Percentiles rank a stretch among this genome's conserved stretches.
Evolutionary conservation across 2,113 vertebrate species (phyloP).

Genomic region (Hiodon tergisus): DNA sequence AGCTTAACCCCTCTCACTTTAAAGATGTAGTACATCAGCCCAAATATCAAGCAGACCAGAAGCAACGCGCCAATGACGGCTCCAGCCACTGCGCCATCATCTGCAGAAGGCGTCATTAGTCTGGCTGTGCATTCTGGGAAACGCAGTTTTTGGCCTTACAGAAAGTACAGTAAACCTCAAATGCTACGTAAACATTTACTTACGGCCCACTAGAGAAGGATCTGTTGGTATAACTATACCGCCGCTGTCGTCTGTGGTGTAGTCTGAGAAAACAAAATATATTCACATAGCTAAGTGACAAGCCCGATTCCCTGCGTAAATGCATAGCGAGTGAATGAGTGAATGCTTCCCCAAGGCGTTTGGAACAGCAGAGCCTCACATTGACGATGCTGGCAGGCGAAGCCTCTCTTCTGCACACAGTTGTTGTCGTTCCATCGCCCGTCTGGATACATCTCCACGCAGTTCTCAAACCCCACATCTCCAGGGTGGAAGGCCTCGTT

Average conservation of each 20-base stretch:
- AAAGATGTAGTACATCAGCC: slow-evolving; percentile 50
- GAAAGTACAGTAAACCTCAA: neutral
- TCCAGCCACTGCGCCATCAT: slow-evolving; percentile 37
- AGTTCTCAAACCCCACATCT: slow-evolving; percentile 49
- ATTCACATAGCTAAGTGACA: too few species aligned
- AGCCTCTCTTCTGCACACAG: slow-evolving; percentile 61
- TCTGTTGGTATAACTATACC: slow-evolving; percentile 49
- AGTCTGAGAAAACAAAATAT: slow-evolving; percentile 39
- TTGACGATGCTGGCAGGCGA: slow-evolving; percentile 55
- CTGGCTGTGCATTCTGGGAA: neutral
- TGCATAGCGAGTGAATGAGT: too few species aligned
- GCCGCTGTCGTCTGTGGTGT: slow-evolving; percentile 43
- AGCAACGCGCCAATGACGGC: slow-evolving; percentile 43
- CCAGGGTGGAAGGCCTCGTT: slow-evolving; percentile 53
- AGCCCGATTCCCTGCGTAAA: too few species aligned
- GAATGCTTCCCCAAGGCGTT: neutral
- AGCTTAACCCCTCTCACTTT: slow-evolving; percentile 46
- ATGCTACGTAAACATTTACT: slow-evolving; percentile 29
- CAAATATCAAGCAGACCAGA: slow-evolving; percentile 33
- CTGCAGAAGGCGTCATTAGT: slow-evolving; percentile 11
- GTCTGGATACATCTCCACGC: slow-evolving; percentile 65
- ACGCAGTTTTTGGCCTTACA: too few species aligned
- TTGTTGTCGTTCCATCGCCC: slow-evolving; percentile 68
- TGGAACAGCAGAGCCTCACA: slow-evolving; percentile 35
- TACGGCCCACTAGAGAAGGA: slow-evolving; percentile 30